These are phyloP conservation scores for Paedocypris sp. DNA, from an alignment of 2,113 vertebrate species.

Conservation along the genomic window DNA sequence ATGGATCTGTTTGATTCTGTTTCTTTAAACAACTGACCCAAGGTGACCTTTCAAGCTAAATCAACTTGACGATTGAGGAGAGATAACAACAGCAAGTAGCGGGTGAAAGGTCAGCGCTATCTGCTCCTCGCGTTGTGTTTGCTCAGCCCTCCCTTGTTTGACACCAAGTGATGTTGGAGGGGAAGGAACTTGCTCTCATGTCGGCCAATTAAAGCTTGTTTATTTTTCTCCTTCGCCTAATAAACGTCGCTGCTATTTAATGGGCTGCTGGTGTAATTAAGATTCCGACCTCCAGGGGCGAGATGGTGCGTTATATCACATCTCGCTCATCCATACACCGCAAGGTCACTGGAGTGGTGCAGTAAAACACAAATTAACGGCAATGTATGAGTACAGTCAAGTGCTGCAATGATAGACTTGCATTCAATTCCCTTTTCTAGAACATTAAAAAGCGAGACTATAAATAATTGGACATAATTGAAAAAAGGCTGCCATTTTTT, in stretches of 20 bases:
- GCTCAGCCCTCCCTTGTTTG: background rate
- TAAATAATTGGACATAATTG: background rate
- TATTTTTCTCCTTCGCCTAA: slow-evolving; percentile 27
- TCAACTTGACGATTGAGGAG: background rate
- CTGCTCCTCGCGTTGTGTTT: slow-evolving; percentile 8
- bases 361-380: slow-evolving; percentile 19
- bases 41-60: slow-evolving; percentile 13
- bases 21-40: background rate
- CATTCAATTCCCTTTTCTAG: slow-evolving; percentile 4
- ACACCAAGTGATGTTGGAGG: background rate
- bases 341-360: slow-evolving; percentile 10
- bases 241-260: slow-evolving; percentile 26
- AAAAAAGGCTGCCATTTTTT: background rate
- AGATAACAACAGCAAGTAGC: background rate
- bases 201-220: slow-evolving; percentile 28
- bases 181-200: slow-evolving; percentile 5
- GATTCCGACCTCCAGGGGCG: slow-evolving; percentile 8
- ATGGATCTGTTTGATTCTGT: background rate
- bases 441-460: background rate
- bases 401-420: slow-evolving; percentile 2
- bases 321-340: background rate
- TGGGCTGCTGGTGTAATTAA: slow-evolving; percentile 31
- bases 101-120: background rate
- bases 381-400: background rate
- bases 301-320: background rate